phyloP scores from a whole-genome alignment of 2,797 vertebrate genomes.

The Etheostoma perlongum region DNA sequence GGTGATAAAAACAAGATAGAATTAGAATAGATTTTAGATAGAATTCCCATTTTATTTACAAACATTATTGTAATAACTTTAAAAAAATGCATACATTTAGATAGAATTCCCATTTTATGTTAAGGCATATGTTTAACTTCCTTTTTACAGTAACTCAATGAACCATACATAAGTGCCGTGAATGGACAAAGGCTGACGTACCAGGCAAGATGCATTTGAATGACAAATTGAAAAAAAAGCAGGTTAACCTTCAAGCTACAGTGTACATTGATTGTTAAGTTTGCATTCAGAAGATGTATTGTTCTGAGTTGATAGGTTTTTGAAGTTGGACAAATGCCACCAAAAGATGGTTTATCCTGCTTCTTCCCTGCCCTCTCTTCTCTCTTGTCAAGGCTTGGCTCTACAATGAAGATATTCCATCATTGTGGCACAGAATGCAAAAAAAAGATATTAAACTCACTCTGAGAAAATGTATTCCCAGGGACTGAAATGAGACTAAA shows the following conservation, averaged over 20 bases:
- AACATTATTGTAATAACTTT: constrained; percentile 13
- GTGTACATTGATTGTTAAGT: constrained; percentile 79
- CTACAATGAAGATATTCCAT: constrained; percentile 85
- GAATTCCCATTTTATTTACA: too few relatives aligned
- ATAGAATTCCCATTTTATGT: constrained; percentile 27
- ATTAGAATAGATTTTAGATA: too few relatives aligned
- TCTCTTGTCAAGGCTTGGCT: constrained; percentile 77
- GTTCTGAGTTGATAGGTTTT: constrained; percentile 64
- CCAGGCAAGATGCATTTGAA: constrained; percentile 68
- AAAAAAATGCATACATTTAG: background rate
- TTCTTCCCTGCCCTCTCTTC: constrained; percentile 13
- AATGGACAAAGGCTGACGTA: constrained; percentile 56
- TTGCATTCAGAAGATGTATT: constrained; percentile 83
- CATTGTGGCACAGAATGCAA: constrained; percentile 82
- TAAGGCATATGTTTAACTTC: constrained; percentile 41
- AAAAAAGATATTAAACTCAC: constrained; percentile 82
- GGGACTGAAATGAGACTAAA: constrained; percentile 75
- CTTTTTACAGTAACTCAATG: constrained; percentile 43
- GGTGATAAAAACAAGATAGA: background rate
- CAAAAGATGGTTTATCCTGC: constrained; percentile 55
- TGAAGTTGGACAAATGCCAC: constrained; percentile 72
- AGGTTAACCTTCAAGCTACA: constrained; percentile 82
- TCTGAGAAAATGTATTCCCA: constrained; percentile 76
- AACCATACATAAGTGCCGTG: constrained; percentile 42
- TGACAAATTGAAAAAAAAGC: constrained; percentile 75